Evolutionary conservation across 1,140 invertebrate genomes (phyloP), one percentile per base, ranked within the genome.

Genomic region (Ephestia elutella): DNA sequence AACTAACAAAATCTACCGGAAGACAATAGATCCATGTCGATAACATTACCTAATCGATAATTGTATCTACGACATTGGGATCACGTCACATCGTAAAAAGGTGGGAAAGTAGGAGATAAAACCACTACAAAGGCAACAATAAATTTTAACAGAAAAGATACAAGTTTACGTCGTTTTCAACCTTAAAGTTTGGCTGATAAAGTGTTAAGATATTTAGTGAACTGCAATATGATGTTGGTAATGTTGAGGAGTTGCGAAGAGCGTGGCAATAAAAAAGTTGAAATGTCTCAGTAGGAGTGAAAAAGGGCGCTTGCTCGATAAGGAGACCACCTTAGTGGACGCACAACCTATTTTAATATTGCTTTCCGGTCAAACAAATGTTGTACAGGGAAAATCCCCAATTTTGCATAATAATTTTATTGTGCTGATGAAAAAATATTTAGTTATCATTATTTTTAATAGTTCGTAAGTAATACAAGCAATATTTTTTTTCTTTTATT

Each of bases 31-130:
- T 86, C 73, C 78, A 63, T 35, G 65, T 68, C 68, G 85, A 87
- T 87, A 86, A 82, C 73, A 81, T 85, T 80, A 83, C 81, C 77
- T 83, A 86, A 87, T 87, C 82, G 85, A 87, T 87, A 87, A 86
- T 87, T 83, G 79, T 87, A 85, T 87, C 84, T 82, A 77, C 73
- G 84, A 84, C 82, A 83, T 80, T 82, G 78, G 71, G 71, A 82
- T 70, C 85, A 84, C 77, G 80, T 77, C 70, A 75, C 60, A 62
- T 81, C 81, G 81, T 87, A 87, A 87, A 87, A 86, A 87, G 78
- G 81, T 86, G 85, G 86, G 82, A 87, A 86, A 87, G 82, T 80
- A 80, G 80, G 63, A 80, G 82, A 87, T 87, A 87, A 87, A 84
- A 85, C 74, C 75, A 75, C 71, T 73, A 57, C 63, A 56, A 62